Base-by-base conservation (phyloP, 2,113 vertebrate genomes). In the Phaethornis superciliosus region DNA sequence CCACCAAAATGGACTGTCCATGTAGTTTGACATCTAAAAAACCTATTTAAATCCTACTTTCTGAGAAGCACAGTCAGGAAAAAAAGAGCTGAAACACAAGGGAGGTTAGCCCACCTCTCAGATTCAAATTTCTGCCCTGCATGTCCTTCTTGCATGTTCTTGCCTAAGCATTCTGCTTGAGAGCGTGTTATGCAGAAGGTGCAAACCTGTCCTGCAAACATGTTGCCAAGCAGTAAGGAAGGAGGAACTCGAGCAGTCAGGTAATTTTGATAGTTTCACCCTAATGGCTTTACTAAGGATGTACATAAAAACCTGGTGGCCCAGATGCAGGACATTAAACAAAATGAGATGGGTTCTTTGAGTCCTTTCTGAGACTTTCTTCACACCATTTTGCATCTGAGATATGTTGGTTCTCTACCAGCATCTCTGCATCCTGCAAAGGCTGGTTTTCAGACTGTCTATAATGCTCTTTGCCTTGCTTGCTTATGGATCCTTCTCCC, bases 141-240 rank as follows among this genome's bases (percentile, higher is more conserved):
- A 16, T n/a, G 40, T 28, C 6, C 15, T 78, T 85, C 46, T 70
- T 85, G 13, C 7, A 72, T 22, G 8, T 65, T 80, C 42, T 85
- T 90, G 22, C 37, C 64, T 32, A 28, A 79, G 6, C 46, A 65
- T 16, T 14, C 22, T 65, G 30, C 28, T 70, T 33, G 47, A 88
- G 47, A 44, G 13, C 1, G 0, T 56, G 9, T 30, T 28, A 69
- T 0, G 0, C 28, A 88, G 59, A 22, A 72, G 32, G 15, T 65
- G 32, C 30, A 88, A 78, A 42, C 9, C 15, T 21, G 32, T 69
- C 59, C 75, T 3, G 4, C 15, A 69, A 65, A 27, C 10, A 5
- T 14, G 17, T 28, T 93, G 42, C 33, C 33, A 85, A 81, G 49
- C 24, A 74, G 37, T 47, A 27, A 4, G n/a, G 40, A 79, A 81